Percentiles rank a stretch among this genome's conserved stretches.
phyloP scores from a whole-genome alignment of 2,888 invertebrate species.

The Scaptodrosophila latifasciaeformis region DNA sequence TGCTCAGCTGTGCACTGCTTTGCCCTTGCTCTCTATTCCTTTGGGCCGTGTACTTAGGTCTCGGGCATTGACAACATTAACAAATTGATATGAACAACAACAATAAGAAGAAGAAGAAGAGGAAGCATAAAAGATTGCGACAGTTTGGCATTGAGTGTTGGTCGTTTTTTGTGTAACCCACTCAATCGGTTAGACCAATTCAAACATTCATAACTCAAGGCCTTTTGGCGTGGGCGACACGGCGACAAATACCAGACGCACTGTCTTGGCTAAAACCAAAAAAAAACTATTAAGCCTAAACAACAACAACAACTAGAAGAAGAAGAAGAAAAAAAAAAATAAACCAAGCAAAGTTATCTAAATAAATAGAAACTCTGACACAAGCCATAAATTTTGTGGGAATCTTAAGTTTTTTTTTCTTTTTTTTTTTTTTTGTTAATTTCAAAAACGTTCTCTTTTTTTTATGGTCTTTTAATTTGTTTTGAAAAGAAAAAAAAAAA shows the following conservation, averaged over 20 bases:
- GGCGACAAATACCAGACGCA: too few species aligned
- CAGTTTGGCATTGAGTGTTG: slow-evolving; percentile 32
- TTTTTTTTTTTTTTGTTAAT: slow-evolving; percentile 11
- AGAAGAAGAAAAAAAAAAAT: slow-evolving; percentile 11
- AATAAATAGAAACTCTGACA: slow-evolving; percentile 48
- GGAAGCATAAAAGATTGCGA: neutral
- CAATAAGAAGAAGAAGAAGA: too few species aligned
- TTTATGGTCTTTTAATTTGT: slow-evolving; percentile 65
- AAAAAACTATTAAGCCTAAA: neutral
- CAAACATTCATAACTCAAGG: slow-evolving; percentile 31
- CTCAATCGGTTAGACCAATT: neutral
- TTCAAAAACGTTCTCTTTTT: too few species aligned
- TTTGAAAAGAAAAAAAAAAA: too few species aligned
- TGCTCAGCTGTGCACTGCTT: neutral
- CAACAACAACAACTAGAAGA: slow-evolving; percentile 23
- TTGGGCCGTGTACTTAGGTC: neutral
- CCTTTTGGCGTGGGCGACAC: slow-evolving; percentile 26
- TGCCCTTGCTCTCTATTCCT: neutral
- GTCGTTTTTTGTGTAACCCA: neutral
- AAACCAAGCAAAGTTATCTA: slow-evolving; percentile 36
- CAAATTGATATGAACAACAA: too few species aligned
- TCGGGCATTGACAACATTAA: slow-evolving; percentile 48
- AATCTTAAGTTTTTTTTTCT: slow-evolving; percentile 33
- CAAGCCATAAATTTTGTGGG: slow-evolving; percentile 58
- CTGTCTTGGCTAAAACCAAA: too few species aligned